phyloP scores from a whole-genome alignment of 2,113 vertebrate species.

The Dicaeum eximium region DNA sequence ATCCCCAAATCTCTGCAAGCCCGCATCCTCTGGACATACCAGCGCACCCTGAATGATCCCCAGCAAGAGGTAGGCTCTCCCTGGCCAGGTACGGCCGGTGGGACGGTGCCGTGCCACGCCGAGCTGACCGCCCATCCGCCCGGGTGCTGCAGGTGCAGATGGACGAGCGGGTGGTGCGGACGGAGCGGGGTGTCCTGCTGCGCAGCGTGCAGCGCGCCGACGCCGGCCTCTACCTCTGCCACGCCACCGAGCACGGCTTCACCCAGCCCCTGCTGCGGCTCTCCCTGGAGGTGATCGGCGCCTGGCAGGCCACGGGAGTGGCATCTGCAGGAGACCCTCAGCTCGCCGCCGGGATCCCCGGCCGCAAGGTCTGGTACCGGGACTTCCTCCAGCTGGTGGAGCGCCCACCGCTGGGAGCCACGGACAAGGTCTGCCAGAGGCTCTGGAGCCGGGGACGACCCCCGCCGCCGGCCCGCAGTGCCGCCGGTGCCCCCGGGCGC shows the following conservation, averaged over 20 bases:
- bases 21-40: constrained; percentile 86
- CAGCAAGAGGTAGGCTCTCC: constrained; percentile 77
- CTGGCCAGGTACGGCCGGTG: rapidly evolving
- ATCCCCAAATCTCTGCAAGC: constrained; percentile 94
- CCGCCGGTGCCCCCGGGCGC: constrained; percentile 72
- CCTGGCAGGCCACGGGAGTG: constrained; percentile 62
- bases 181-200: constrained; percentile 83
- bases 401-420: constrained; percentile 81
- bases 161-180: constrained; percentile 81
- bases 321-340: constrained; percentile 15
- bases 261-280: constrained; percentile 87
- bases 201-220: constrained; percentile 81
- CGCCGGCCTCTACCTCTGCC: constrained; percentile 84
- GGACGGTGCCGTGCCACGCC: rapidly evolving
- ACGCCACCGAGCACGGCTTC: constrained; percentile 89
- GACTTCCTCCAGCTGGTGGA: constrained; percentile 96
- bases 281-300: constrained; percentile 81
- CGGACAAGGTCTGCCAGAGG: constrained; percentile 86
- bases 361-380: constrained; percentile 89
- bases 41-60: constrained; percentile 74
- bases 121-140: rapidly evolving
- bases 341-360: constrained; percentile 9
- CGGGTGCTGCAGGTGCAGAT: constrained; percentile 73
- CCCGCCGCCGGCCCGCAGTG: neutral
- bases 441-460: constrained; percentile 78